Evolutionary conservation across 1,140 invertebrate species (phyloP), one percentile per base, ranked within the genome.

Genomic region (Orussus abietinus): DNA sequence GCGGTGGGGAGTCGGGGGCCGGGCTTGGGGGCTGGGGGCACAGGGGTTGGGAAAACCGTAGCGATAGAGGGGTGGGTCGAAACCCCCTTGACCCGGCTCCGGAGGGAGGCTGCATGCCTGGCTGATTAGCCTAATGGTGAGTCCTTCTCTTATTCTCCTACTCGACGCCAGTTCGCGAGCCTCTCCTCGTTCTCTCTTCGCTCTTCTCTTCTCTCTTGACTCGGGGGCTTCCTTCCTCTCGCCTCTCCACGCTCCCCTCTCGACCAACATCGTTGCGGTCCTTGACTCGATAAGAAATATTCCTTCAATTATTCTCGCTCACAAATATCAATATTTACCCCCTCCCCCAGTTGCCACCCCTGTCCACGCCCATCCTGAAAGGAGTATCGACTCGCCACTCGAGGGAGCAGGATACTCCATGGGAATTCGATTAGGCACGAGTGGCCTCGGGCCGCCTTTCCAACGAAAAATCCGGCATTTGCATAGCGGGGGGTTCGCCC

Each of bases 101-200:
- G 42, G 56, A 59, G 51, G 51, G 63, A 54, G 47, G 53, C 53
- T 51, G 51, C 49, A 58, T 61, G 59, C 59, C 57, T 65, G 50
- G 55, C 62, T 68, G 62, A 68, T 69, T 72, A 70, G 64, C 62
- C 60, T 70, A 69, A 70, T 72, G 65, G 62, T 64, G 59, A 66
- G 55, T 56, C 49, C 59, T 63, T 52, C 57, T 62, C 57, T 64
- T 64, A 48, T 59, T 63, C 55, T 62, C 37, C 51, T 66, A 67
- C 63, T 71, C 64, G 63, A 64, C 57, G 66, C 62, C 65, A 68
- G 62, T 66, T 63, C 48, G 56, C 53, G 47, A 60, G 45, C 44
- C 47, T 49, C 45, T 46, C 36, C 3, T 50, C 25, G 33, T 12
- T 37, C 36, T 52, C 32, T 42, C 26, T 38, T 44, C 20, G 21